Conservation (phyloP, 1,140 invertebrate genomes). For the Triops cancriformis region DNA sequence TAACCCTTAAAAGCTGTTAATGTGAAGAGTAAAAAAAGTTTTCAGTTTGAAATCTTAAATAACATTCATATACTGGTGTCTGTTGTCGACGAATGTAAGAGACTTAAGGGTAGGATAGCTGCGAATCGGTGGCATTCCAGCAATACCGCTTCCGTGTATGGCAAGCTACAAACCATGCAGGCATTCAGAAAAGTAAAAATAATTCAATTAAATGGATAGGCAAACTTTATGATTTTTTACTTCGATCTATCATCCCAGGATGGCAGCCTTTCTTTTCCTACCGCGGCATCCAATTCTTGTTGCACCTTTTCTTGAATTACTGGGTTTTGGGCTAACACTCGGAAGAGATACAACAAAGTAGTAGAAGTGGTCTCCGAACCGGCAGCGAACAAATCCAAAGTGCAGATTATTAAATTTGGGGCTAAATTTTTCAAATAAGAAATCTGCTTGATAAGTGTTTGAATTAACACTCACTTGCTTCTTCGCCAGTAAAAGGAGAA, state of each 20-base stretch:
- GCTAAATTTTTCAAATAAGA: neutral
- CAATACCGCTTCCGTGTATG: slow-evolving; percentile 30
- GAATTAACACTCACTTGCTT: neutral
- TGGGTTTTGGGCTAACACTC: slow-evolving; percentile 55
- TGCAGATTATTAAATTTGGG: slow-evolving; percentile 22
- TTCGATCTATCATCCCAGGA: slow-evolving; percentile 27
- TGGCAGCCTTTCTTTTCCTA: slow-evolving; percentile 37
- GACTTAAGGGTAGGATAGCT: slow-evolving; percentile 27
- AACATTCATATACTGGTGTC: neutral
- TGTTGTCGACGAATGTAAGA: neutral
- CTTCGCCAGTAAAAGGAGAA: slow-evolving; percentile 8
- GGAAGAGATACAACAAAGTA: slow-evolving; percentile 58
- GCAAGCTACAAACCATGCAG: slow-evolving; percentile 12
- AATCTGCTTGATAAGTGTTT: too few species aligned
- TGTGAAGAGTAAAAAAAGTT: neutral
- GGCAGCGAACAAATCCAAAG: slow-evolving; percentile 35
- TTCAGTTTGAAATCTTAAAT: too few species aligned
- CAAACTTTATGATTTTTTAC: neutral
- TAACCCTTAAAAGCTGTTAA: slow-evolving; percentile 29
- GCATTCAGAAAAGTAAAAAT: neutral
- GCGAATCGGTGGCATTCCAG: slow-evolving; percentile 29
- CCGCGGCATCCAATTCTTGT: slow-evolving; percentile 50
- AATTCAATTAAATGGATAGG: neutral
- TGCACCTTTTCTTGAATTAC: slow-evolving; percentile 57
- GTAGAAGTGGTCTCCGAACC: slow-evolving; percentile 56